phyloP scores from a whole-genome alignment of 2,113 vertebrate species.

The Sapajus apella region DNA sequence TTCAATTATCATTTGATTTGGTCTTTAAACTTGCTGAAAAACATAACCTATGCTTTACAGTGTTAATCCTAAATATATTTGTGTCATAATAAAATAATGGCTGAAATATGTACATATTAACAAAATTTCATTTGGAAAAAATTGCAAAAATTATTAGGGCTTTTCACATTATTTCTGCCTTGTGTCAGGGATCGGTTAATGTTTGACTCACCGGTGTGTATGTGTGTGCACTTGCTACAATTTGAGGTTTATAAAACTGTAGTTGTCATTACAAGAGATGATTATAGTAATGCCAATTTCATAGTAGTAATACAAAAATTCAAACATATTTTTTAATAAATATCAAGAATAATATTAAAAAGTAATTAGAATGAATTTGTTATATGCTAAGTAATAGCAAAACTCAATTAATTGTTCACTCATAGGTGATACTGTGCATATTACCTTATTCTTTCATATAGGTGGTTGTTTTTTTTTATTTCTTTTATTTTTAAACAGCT shows the following conservation, averaged over 20 bases:
- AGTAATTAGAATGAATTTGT: slow-evolving; percentile 54
- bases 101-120: neutral
- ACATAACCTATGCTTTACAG: neutral
- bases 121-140: neutral
- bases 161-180: neutral
- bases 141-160: neutral
- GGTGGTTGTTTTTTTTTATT: neutral
- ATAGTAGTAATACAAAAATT: slow-evolving; percentile 69
- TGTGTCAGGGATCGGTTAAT: neutral
- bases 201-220: neutral
- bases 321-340: slow-evolving; percentile 32
- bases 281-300: slow-evolving; percentile 47
- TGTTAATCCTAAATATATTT: neutral
- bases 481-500: slow-evolving; percentile 51
- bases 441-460: slow-evolving; percentile 47
- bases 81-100: neutral
- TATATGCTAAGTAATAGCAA: slow-evolving; percentile 45
- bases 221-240: neutral
- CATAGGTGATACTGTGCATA: slow-evolving; percentile 53
- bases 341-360: slow-evolving; percentile 66
- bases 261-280: slow-evolving; percentile 53
- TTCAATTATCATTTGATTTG: neutral
- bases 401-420: slow-evolving; percentile 67
- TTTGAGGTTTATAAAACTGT: neutral
- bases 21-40: neutral